phyloP scores from a whole-genome alignment of 1,140 invertebrate genomes.

The Drosophila triauraria region DNA sequence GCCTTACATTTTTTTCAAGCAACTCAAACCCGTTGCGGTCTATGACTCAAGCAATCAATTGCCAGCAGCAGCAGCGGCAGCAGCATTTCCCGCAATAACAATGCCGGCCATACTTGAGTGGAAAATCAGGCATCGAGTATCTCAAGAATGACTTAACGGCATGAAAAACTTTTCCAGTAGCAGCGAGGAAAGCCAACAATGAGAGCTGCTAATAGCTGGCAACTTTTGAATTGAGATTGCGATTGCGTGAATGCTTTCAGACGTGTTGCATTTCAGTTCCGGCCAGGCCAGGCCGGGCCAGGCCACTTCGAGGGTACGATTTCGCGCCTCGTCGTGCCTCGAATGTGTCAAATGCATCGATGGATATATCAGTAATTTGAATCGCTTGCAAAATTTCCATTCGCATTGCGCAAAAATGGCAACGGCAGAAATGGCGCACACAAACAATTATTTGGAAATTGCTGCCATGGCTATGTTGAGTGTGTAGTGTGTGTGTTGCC shows the following conservation, averaged over 20 bases:
- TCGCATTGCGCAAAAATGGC: constrained; percentile 72
- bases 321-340: constrained; percentile 36
- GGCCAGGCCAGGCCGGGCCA: constrained; percentile 50
- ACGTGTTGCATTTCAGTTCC: constrained; percentile 65
- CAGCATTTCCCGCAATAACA: constrained; percentile 35
- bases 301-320: constrained; percentile 20
- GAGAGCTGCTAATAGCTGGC: constrained; percentile 68
- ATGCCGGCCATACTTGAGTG: constrained; percentile 60
- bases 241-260: constrained; percentile 71
- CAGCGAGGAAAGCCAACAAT: constrained; percentile 52
- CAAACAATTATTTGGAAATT: constrained; percentile 64
- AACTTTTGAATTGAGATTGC: constrained; percentile 54
- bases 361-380: constrained; percentile 72
- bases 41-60: constrained; percentile 83
- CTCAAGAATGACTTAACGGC: constrained; percentile 80
- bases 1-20: background rate
- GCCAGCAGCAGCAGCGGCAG: constrained; percentile 41
- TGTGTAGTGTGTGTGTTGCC: constrained; percentile 2
- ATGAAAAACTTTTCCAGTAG: constrained; percentile 57
- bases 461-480: constrained; percentile 25
- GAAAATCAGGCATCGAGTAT: constrained; percentile 76
- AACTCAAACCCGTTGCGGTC: constrained; percentile 68
- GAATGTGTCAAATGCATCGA: constrained; percentile 77
- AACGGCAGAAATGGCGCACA: constrained; percentile 46
- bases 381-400: constrained; percentile 77